A percentile compares a stretch with the other conserved stretches of the same genome.
These are phyloP conservation scores for Arnoldichthys spilopterus DNA, from an alignment of 2,797 vertebrate species.

Conservation along the genomic window DNA sequence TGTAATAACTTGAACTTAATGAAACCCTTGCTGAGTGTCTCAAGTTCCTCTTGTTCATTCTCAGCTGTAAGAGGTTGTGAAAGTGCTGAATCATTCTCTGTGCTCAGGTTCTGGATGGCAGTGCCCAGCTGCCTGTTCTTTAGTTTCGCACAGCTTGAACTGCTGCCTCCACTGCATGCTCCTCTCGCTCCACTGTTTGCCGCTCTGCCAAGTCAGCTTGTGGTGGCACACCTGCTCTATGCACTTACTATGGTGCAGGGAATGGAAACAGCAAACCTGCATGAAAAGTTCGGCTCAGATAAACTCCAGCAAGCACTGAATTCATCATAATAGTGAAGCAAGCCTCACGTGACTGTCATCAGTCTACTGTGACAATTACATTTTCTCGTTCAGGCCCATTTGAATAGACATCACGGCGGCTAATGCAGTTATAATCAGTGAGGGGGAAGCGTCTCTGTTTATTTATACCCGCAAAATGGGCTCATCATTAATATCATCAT, in stretches of 20 bases:
- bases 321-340: slow-evolving; percentile 45
- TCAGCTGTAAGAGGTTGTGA: neutral
- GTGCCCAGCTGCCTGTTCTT: neutral
- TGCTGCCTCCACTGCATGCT: neutral
- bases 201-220: slow-evolving; percentile 31
- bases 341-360: slow-evolving; percentile 13
- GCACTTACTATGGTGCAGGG: neutral
- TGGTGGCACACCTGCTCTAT: slow-evolving; percentile 44
- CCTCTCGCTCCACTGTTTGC: neutral
- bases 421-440: slow-evolving; percentile 28
- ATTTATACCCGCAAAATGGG: slow-evolving; percentile 30
- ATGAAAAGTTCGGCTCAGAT: neutral
- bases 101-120: neutral
- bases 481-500: slow-evolving; percentile 24
- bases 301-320: slow-evolving; percentile 17
- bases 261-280: slow-evolving; percentile 14
- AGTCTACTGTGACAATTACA: slow-evolving; percentile 26
- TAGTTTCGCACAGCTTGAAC: neutral
- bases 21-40: neutral
- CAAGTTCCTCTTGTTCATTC: neutral
- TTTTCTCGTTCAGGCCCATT: slow-evolving; percentile 34
- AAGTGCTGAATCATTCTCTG: slow-evolving; percentile 19
- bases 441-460: neutral
- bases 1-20: slow-evolving; percentile 3
- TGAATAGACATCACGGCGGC: slow-evolving; percentile 24